Evolutionary conservation across 1,140 invertebrate genomes (phyloP), one percentile per base, ranked within the genome.

Genomic region (Sycobia sp.): DNA sequence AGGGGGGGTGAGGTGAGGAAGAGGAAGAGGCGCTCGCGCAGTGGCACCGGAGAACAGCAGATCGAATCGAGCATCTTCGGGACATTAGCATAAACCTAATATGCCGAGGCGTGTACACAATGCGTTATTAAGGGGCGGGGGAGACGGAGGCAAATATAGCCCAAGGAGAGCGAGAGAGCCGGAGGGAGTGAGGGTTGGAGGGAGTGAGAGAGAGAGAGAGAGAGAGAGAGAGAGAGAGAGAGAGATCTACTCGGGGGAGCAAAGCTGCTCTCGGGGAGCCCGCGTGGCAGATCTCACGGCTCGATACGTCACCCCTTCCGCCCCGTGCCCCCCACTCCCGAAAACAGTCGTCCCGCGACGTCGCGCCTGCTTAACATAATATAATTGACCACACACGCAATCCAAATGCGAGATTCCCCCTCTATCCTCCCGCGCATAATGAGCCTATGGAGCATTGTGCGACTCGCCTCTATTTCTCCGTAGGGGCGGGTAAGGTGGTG

Each of bases 331-430:
- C 29, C 29, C 5, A 11, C 29, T 32, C 29, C 64, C n/a, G n/a
- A n/a, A n/a, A n/a, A n/a, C n/a, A n/a, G n/a, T n/a, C n/a, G n/a
- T n/a, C n/a, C 64, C 67, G 23, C 29, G 20, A 36, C 44, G 55
- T 67, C 69, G 71, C 68, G n/a, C 73, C 73, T 74, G 73, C 69
- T 76, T 75, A 73, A 75, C 73, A 75, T 77, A 77, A 76, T 74
- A 76, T 77, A 77, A 77, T 77, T 77, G 75, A 75, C 73, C 74
- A 71, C 72, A 73, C 73, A 73, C 73, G 73, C 74, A 73, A 74
- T 74, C 72, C 73, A 71, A 74, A 73, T 32, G 46, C 22, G 71
- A 73, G n/a, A n/a, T n/a, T n/a, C n/a, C n/a, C n/a, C n/a, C n/a
- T n/a, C n/a, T n/a, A 32, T 32, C 29, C 29, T 11, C 29, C 5